Conservation (phyloP, 2,888 invertebrate species). For the Drosophila acutilabella region DNA sequence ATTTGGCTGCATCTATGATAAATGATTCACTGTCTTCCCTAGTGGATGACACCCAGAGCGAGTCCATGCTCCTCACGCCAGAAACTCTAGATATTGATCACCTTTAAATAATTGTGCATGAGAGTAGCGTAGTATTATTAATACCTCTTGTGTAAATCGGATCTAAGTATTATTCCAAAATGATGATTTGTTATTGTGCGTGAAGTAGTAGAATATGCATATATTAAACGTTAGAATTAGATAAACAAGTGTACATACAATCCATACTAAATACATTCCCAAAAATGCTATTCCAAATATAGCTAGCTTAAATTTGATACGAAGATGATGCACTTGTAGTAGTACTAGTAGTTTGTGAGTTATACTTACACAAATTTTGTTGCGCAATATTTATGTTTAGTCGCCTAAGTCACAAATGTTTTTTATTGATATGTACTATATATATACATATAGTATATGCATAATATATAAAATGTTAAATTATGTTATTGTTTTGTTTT, state of each 20-base stretch:
- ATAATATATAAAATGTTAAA: neutral
- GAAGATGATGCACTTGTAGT: conserved; percentile 2
- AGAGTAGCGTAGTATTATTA: conserved; percentile 33
- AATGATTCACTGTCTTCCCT: conserved; percentile 86
- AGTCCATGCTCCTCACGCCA: conserved; percentile 86
- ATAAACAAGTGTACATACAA: conserved; percentile 2
- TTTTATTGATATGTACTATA: too few relatives aligned
- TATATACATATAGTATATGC: neutral
- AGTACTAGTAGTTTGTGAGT: neutral
- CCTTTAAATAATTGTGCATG: conserved; percentile 50
- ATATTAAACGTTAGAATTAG: conserved; percentile 9
- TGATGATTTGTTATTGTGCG: conserved; percentile 3
- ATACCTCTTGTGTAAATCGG: conserved; percentile 29
- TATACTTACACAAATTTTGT: conserved; percentile 8
- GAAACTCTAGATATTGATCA: conserved; percentile 86
- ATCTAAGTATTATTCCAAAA: conserved; percentile 43
- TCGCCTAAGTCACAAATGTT: conserved; percentile 17
- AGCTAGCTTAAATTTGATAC: conserved; percentile 4
- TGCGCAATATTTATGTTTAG: conserved; percentile 25
- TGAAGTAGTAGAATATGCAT: conserved; percentile 4
- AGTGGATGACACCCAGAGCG: conserved; percentile 72
- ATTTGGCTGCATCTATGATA: conserved; percentile 81
- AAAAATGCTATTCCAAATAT: conserved; percentile 12
- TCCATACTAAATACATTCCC: conserved; percentile 39
- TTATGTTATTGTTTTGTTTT: conserved; percentile 11